phyloP scores from a whole-genome alignment of 2,888 invertebrate genomes.

The Coenonympha glycerion region DNA sequence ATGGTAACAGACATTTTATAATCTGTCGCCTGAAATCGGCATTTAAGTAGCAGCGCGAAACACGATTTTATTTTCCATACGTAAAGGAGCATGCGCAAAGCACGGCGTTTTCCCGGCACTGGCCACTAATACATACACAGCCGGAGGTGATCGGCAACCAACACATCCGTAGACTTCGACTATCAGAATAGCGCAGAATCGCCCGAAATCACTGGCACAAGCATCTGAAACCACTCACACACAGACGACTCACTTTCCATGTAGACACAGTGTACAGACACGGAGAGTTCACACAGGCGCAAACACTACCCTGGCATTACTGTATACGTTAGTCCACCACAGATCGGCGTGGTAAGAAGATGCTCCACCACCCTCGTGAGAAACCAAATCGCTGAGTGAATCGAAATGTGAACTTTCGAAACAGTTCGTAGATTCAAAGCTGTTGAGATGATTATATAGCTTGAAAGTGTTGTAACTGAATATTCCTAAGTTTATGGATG shows the following conservation, averaged over 20 bases:
- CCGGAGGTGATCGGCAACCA: slow-evolving; percentile 49
- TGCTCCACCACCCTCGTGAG: slow-evolving; percentile 11
- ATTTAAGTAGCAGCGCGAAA: slow-evolving; percentile 57
- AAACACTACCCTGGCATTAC: slow-evolving; percentile 50
- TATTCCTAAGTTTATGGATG: slow-evolving; percentile 9
- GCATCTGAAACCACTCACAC: slow-evolving; percentile 50
- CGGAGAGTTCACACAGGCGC: slow-evolving; percentile 46
- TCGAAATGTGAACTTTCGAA: slow-evolving; percentile 27
- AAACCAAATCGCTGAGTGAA: slow-evolving; percentile 21
- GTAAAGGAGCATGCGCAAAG: slow-evolving; percentile 48
- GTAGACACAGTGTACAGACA: slow-evolving; percentile 35
- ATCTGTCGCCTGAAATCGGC: slow-evolving; percentile 39
- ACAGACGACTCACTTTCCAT: slow-evolving; percentile 21
- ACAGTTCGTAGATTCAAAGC: slow-evolving; percentile 21
- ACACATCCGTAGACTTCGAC: slow-evolving; percentile 40
- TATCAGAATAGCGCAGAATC: slow-evolving; percentile 35
- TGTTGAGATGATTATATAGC: slow-evolving; percentile 16
- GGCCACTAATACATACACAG: slow-evolving; percentile 41
- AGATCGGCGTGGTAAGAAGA: slow-evolving; percentile 21
- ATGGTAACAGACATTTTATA: too few species aligned
- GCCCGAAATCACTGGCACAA: slow-evolving; percentile 47
- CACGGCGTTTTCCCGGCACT: slow-evolving; percentile 40
- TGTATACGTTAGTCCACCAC: slow-evolving; percentile 49
- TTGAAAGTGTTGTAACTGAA: slow-evolving; percentile 11
- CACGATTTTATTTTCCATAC: slow-evolving; percentile 49